Conservation (phyloP, 2,113 vertebrate genomes). For the Alligator sinensis region DNA sequence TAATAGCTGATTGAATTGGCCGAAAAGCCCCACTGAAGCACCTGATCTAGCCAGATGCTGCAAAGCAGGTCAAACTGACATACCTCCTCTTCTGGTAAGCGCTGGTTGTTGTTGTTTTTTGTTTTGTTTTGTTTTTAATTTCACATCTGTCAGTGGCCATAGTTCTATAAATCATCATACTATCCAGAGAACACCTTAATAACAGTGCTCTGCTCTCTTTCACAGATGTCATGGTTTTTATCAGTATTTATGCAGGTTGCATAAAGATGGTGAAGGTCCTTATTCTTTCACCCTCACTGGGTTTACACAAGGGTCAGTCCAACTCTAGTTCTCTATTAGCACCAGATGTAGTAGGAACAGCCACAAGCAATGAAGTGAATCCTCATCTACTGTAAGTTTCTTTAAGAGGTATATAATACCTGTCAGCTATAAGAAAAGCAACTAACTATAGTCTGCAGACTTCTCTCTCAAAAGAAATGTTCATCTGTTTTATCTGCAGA, state of each 20-base stretch:
- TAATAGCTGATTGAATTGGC: too few species aligned
- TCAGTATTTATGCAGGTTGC: not conserved
- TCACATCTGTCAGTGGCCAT: too few species aligned
- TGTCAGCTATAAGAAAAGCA: not conserved
- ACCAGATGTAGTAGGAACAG: not conserved
- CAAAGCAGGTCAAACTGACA: too few species aligned
- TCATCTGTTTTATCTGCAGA: not conserved
- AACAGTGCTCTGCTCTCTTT: not conserved
- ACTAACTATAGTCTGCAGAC: not conserved
- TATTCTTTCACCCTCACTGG: not conserved
- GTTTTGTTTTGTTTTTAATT: too few species aligned
- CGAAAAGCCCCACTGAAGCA: too few species aligned
- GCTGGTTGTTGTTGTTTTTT: too few species aligned
- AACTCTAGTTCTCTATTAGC: not conserved
- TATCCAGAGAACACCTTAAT: not conserved
- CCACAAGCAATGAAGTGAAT: not conserved
- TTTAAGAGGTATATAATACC: not conserved
- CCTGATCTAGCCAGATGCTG: too few species aligned
- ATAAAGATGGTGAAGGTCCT: not conserved
- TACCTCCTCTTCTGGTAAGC: too few species aligned
- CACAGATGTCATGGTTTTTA: not conserved
- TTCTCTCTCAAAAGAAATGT: not conserved
- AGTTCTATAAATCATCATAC: too few species aligned
- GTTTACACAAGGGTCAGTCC: not conserved
- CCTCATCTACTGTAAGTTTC: not conserved